Evolutionary conservation across 2,888 invertebrate genomes (phyloP).

Genomic region (Hemicrepidius hirtus): DNA sequence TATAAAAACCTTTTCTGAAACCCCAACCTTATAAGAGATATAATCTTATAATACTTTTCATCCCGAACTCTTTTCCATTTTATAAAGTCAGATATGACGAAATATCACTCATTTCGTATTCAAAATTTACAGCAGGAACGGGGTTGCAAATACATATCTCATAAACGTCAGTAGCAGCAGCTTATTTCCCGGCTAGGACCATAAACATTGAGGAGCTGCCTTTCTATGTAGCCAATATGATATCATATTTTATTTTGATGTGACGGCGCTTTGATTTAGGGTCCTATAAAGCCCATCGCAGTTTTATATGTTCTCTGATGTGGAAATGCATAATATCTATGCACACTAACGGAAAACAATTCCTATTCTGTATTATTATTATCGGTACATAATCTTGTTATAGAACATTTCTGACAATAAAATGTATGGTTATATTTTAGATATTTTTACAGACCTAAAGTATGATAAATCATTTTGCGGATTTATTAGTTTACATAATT

Average conservation of each 20-base stretch:
- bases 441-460: too few species aligned
- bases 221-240: constrained; percentile 70
- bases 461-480: too few species aligned
- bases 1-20: constrained; percentile 11
- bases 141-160: constrained; percentile 67
- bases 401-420: too few species aligned
- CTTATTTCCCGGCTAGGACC: constrained; percentile 66
- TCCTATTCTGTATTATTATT: constrained; percentile 18
- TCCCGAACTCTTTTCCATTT: constrained; percentile 44
- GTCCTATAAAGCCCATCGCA: constrained; percentile 67
- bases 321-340: constrained; percentile 60
- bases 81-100: constrained; percentile 58
- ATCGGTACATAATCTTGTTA: too few species aligned
- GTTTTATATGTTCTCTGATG: constrained; percentile 62
- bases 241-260: constrained; percentile 71
- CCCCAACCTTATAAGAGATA: constrained; percentile 24
- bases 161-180: constrained; percentile 70
- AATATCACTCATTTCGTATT: constrained; percentile 60
- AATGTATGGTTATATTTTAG: too few species aligned
- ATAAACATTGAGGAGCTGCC: constrained; percentile 69
- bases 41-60: constrained; percentile 38
- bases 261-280: constrained; percentile 70
- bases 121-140: constrained; percentile 53
- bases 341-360: constrained; percentile 56
- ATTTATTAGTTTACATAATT: too few species aligned